phyloP scores from a whole-genome alignment of 2,888 invertebrate species.

The Diplolepis rosae region DNA sequence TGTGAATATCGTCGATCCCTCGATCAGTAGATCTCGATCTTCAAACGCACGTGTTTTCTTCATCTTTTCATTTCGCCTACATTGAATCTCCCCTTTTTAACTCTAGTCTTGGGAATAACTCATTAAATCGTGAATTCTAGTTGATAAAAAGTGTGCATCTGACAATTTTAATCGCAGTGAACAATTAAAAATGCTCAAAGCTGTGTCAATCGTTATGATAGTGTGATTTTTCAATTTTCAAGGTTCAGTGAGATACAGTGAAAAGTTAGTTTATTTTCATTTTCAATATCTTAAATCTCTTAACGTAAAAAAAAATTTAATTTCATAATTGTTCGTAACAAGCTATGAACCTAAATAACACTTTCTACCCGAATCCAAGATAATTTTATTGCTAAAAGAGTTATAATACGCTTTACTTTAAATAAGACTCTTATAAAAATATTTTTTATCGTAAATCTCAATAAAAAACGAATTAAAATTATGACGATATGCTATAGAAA shows the following conservation, averaged over 20 bases:
- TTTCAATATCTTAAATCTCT: no score
- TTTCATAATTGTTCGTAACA: no score
- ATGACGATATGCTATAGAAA: neutral
- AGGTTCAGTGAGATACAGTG: neutral
- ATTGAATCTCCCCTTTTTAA: neutral
- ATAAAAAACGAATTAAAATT: neutral
- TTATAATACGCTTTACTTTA: neutral
- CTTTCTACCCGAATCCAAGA: neutral
- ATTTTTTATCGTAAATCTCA: neutral
- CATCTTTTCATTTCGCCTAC: neutral
- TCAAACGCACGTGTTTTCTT: constrained; percentile 11
- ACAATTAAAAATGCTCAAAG: neutral
- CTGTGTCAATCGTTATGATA: neutral
- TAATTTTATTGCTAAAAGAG: no score
- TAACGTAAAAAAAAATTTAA: no score
- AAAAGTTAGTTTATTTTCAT: neutral
- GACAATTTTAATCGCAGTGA: neutral
- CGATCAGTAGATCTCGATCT: constrained; percentile 19
- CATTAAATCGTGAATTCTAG: neutral
- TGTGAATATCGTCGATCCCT: constrained; percentile 29
- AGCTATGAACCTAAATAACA: neutral
- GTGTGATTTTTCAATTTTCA: neutral
- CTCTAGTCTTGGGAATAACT: neutral
- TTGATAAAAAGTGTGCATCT: neutral
- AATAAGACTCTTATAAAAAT: neutral